Conservation (phyloP, 1,140 invertebrate genomes). For the Orius insidiosus region DNA sequence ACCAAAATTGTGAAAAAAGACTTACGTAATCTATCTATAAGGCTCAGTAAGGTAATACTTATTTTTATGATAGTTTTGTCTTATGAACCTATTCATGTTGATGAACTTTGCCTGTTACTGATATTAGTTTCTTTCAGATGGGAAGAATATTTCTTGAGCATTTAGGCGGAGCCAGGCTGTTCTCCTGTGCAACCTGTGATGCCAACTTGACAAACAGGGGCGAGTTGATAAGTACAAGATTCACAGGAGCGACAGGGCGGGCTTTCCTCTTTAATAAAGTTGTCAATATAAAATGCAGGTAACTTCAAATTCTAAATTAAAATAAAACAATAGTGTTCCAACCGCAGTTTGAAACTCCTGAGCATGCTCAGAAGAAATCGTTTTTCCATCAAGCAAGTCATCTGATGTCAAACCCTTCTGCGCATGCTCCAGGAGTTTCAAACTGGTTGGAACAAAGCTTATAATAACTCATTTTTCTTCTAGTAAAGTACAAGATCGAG, state of each 20-base stretch:
- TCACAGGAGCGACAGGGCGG: slow-evolving; percentile 90
- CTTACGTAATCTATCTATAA: too few species aligned
- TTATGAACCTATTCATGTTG: not conserved
- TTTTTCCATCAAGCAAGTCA: too few species aligned
- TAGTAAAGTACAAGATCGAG: slow-evolving; percentile 82
- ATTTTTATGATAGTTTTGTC: not conserved
- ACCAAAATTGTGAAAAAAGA: too few species aligned
- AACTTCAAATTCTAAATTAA: too few species aligned
- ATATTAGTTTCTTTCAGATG: slow-evolving; percentile 40
- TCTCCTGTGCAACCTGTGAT: slow-evolving; percentile 87
- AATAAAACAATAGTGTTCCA: too few species aligned
- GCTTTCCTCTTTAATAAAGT: slow-evolving; percentile 91
- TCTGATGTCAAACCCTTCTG: too few species aligned
- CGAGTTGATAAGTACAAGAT: slow-evolving; percentile 86
- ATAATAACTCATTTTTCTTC: too few species aligned
- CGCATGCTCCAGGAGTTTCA: too few species aligned
- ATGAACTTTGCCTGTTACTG: not conserved
- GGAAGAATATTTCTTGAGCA: slow-evolving; percentile 89
- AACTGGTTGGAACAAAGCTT: too few species aligned
- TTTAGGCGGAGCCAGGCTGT: slow-evolving; percentile 77
- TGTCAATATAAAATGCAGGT: slow-evolving; percentile 75
- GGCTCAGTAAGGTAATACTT: too few species aligned
- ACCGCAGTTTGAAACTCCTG: too few species aligned
- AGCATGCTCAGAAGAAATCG: too few species aligned
- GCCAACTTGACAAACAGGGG: slow-evolving; percentile 87